Conservation (phyloP, 1,140 invertebrate genomes). For the Pinna nobilis region DNA sequence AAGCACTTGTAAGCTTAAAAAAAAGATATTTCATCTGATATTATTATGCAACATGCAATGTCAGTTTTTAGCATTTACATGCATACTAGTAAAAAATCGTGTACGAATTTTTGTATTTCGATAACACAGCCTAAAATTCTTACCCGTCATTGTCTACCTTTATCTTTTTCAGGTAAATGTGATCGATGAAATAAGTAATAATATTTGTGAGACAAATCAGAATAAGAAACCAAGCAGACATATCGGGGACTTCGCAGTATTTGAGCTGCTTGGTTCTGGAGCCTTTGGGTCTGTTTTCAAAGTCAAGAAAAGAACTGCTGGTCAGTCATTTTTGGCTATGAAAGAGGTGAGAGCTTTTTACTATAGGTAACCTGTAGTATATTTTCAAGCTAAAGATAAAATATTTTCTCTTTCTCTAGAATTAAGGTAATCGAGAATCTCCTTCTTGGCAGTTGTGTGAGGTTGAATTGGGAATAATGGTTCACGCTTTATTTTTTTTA, state of each 20-base stretch:
- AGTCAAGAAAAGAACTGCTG: constrained; percentile 71
- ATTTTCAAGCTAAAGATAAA: not conserved
- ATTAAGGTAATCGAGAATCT: not conserved
- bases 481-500: too few relatives aligned
- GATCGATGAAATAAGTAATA: constrained; percentile 67
- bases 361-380: not conserved
- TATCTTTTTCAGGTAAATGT: constrained; percentile 47
- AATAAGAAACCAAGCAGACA: constrained; percentile 69
- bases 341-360: constrained; percentile 71
- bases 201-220: constrained; percentile 70
- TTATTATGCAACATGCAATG: too few relatives aligned
- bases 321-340: constrained; percentile 73
- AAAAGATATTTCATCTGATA: too few relatives aligned
- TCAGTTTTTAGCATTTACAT: too few relatives aligned
- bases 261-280: constrained; percentile 75
- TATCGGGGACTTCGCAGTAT: constrained; percentile 75
- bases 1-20: too few relatives aligned
- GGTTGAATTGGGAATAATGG: not conserved
- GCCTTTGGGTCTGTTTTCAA: constrained; percentile 76
- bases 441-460: not conserved
- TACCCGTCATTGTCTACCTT: not conserved
- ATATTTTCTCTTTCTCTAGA: not conserved
- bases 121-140: too few relatives aligned
- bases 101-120: too few relatives aligned
- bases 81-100: too few relatives aligned